Conservation (phyloP, 2,797 vertebrate species). For the Halcyon smyrnensis region DNA sequence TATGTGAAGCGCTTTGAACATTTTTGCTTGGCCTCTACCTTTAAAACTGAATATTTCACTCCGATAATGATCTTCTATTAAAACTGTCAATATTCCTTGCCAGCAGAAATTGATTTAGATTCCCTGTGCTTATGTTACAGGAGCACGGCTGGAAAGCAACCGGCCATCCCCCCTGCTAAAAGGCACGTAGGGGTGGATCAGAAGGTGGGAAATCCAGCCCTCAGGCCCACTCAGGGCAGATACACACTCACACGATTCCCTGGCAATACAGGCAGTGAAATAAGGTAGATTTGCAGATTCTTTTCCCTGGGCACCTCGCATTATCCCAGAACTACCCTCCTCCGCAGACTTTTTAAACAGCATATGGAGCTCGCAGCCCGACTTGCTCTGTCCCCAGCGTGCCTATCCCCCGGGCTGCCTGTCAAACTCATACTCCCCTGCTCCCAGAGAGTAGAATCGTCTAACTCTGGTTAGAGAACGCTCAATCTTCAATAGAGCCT, state of each 20-base stretch:
- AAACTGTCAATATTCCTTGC: constrained; percentile 18
- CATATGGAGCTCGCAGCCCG: neutral
- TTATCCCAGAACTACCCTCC: constrained; percentile 26
- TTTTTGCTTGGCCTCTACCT: constrained; percentile 22
- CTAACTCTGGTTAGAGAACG: neutral
- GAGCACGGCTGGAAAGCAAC: neutral
- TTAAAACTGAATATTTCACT: constrained; percentile 21
- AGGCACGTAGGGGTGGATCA: rapidly evolving
- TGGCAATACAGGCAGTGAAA: neutral
- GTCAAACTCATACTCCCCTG: constrained; percentile 36
- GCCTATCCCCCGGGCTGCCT: neutral
- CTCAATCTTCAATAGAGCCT: neutral
- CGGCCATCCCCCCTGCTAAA: neutral
- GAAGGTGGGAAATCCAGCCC: neutral
- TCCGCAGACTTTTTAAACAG: neutral
- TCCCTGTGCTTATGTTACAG: neutral
- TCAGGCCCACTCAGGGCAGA: neutral
- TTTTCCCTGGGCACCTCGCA: neutral
- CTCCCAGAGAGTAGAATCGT: neutral
- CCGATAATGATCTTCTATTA: constrained; percentile 10
- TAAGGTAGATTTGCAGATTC: rapidly evolving
- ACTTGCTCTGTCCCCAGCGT: neutral
- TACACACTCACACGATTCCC: neutral
- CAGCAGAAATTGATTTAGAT: neutral
- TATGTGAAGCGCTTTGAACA: constrained; percentile 19